Evolutionary conservation across 2,113 vertebrate species (phyloP).

Genomic region (Pluvialis apricaria): DNA sequence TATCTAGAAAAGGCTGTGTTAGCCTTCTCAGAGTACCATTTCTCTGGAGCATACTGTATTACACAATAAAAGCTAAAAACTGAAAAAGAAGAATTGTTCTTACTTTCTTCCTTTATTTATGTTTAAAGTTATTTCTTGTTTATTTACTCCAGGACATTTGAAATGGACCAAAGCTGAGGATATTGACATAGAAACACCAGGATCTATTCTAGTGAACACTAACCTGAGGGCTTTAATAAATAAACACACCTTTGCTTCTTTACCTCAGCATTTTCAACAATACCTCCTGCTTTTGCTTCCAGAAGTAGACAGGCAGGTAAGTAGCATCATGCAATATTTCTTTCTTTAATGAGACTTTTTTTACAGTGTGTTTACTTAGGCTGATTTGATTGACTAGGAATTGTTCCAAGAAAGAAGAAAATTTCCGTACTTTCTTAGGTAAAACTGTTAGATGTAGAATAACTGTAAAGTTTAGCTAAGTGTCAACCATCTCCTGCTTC

Average conservation of each 20-base stretch:
- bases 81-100: background rate
- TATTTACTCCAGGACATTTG: constrained; percentile 81
- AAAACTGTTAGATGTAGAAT: background rate
- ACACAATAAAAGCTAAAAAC: background rate
- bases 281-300: constrained; percentile 87
- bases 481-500: background rate
- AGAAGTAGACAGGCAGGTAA: constrained; percentile 88
- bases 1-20: background rate
- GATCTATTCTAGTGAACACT: constrained; percentile 88
- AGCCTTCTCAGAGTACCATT: background rate
- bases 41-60: background rate
- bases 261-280: constrained; percentile 87
- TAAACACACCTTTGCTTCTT: constrained; percentile 87
- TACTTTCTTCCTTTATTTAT: background rate
- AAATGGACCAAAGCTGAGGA: constrained; percentile 89
- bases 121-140: constrained; percentile 66
- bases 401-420: background rate
- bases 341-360: background rate
- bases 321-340: constrained; percentile 45
- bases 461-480: background rate
- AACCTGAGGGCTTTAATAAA: constrained; percentile 89
- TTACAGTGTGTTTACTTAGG: background rate
- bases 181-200: constrained; percentile 89
- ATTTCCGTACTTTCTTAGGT: background rate
- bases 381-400: background rate